These are phyloP conservation scores for Melanogrammus aeglefinus DNA, from an alignment of 2,797 vertebrate genomes.

Conservation along the genomic window DNA sequence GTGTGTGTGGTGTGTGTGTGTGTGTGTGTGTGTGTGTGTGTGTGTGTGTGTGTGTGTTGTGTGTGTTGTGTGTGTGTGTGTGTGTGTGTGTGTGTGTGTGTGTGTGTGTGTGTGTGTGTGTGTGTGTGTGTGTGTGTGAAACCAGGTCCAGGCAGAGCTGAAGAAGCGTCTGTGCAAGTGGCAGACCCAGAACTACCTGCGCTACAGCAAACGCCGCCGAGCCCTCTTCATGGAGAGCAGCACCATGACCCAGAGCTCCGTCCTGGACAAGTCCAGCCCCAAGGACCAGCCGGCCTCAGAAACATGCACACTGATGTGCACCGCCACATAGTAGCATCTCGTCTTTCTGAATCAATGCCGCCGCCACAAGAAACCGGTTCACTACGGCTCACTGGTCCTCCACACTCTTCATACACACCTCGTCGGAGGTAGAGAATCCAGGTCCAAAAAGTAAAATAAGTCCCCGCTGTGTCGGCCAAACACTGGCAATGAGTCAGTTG, in stretches of 20 bases:
- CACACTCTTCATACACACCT: neutral
- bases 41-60: slow-evolving; percentile 12
- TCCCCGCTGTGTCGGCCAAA: neutral
- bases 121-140: neutral
- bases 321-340: slow-evolving; percentile 36
- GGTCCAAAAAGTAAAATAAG: neutral
- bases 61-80: slow-evolving; percentile 2
- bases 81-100: slow-evolving; percentile 8
- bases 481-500: too few species aligned
- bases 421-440: neutral
- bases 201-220: slow-evolving; percentile 66
- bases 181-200: slow-evolving; percentile 77
- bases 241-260: slow-evolving; percentile 75
- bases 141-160: slow-evolving; percentile 81
- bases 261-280: slow-evolving; percentile 77
- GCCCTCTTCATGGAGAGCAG: slow-evolving; percentile 63
- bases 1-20: too few species aligned
- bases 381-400: neutral
- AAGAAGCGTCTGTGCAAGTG: slow-evolving; percentile 80
- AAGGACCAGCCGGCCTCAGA: slow-evolving; percentile 58
- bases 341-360: slow-evolving; percentile 35
- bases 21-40: slow-evolving; percentile 11
- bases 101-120: neutral
- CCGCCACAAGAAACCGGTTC: neutral
- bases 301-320: slow-evolving; percentile 27